A percentile compares a stretch with the other conserved stretches of the same genome.
Conservation (phyloP, 2,797 vertebrate genomes). For the Nyctibius grandis region DNA sequence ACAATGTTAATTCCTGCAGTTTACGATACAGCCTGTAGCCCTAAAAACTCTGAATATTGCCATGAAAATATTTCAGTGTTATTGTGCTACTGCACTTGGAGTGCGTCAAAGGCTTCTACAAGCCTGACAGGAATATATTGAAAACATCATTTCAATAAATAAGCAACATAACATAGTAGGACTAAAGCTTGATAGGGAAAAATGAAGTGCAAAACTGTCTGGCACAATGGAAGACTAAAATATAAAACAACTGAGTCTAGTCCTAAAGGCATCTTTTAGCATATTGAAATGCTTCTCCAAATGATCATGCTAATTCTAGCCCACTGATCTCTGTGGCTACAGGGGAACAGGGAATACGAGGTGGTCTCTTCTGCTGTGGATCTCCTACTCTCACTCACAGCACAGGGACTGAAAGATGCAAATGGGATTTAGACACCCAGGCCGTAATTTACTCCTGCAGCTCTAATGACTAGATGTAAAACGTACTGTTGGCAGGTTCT, state of each 20-base stretch:
- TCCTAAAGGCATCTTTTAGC: not conserved
- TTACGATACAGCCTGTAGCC: not conserved
- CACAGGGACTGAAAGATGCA: not conserved
- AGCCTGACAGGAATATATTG: not conserved
- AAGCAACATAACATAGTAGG: not conserved
- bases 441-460: not conserved
- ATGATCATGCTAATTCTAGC: not conserved
- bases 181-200: not conserved
- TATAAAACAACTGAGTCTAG: not conserved
- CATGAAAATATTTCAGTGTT: not conserved
- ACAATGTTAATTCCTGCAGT: not conserved
- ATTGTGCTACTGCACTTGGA: not conserved
- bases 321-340: not conserved
- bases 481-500: not conserved
- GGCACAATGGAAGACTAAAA: not conserved
- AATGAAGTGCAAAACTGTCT: not conserved
- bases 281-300: not conserved
- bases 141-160: slow-evolving; percentile 4
- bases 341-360: not conserved
- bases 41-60: not conserved
- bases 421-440: not conserved
- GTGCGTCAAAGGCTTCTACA: not conserved
- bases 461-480: not conserved
- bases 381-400: not conserved
- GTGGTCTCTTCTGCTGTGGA: not conserved